phyloP scores from a whole-genome alignment of 2,113 vertebrate genomes.

The Sinocyclocheilus grahami region DNA sequence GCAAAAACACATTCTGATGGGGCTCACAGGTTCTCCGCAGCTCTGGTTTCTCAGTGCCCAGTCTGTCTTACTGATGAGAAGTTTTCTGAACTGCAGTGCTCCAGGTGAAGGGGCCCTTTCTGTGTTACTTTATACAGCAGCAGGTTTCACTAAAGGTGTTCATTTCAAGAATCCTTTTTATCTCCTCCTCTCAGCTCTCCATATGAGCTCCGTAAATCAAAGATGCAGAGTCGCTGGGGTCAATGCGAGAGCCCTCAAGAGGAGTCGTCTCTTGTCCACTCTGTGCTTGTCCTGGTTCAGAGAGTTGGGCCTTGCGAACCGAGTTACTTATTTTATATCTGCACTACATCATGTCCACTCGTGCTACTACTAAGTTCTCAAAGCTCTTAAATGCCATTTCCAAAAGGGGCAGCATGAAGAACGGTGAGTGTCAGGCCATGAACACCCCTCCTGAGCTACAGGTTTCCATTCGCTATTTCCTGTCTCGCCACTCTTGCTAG shows the following conservation, averaged over 20 bases:
- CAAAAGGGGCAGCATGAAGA: background rate
- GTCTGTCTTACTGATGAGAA: background rate
- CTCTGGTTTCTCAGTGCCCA: background rate
- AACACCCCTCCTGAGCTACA: background rate
- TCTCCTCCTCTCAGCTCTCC: slow-evolving; percentile 32
- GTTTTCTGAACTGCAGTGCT: slow-evolving; percentile 14
- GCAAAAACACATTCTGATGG: slow-evolving; percentile 4
- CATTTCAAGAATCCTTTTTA: slow-evolving; percentile 51
- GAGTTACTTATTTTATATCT: slow-evolving; percentile 1
- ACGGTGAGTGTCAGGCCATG: background rate
- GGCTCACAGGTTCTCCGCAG: background rate
- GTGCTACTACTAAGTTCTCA: background rate
- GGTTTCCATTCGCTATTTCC: slow-evolving; percentile 15
- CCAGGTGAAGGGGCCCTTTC: slow-evolving; percentile 38
- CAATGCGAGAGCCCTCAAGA: background rate
- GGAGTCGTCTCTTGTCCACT: slow-evolving; percentile 19
- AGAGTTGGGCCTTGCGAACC: background rate
- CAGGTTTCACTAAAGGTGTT: slow-evolving; percentile 56
- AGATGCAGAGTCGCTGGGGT: slow-evolving; percentile 27
- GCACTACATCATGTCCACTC: background rate
- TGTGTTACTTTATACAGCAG: slow-evolving; percentile 42
- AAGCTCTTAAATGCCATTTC: slow-evolving; percentile 1
- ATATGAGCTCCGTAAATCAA: slow-evolving; percentile 51
- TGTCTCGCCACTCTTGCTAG: background rate
- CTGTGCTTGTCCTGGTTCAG: slow-evolving; percentile 12